Conservation (phyloP, 2,888 invertebrate genomes). For the Eulithis prunata region DNA sequence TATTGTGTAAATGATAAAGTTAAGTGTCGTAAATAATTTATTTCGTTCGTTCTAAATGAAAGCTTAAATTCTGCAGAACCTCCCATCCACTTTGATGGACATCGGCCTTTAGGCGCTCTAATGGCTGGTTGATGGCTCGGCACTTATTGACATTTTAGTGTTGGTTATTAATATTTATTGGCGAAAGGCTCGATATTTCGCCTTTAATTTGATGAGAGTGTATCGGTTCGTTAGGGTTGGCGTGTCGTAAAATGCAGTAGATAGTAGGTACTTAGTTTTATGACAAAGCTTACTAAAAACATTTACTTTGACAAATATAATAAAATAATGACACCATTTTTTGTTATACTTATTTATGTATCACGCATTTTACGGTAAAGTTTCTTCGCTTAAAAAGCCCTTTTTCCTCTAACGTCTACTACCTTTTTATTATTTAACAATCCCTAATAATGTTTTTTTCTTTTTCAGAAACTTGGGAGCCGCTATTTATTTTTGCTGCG, state of each 20-base stretch:
- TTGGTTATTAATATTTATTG: constrained; percentile 64
- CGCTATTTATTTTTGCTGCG: constrained; percentile 65
- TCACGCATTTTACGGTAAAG: too few species aligned
- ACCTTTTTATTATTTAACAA: too few species aligned
- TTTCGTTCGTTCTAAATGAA: too few species aligned
- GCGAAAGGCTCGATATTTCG: constrained; percentile 46
- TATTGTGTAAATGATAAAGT: too few species aligned
- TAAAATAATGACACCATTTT: constrained; percentile 1
- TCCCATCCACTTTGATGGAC: constrained; percentile 9
- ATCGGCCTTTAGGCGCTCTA: constrained; percentile 35
- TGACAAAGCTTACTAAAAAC: constrained; percentile 18
- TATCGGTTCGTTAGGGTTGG: constrained; percentile 33
- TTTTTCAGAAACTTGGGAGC: constrained; percentile 71
- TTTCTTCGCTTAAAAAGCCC: too few species aligned
- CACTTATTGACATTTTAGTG: constrained; percentile 67
- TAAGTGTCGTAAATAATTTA: too few species aligned
- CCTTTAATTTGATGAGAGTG: constrained; percentile 46
- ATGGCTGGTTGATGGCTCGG: constrained; percentile 59
- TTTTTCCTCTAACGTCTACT: too few species aligned
- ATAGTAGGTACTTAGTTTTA: constrained; percentile 32
- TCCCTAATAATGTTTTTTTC: constrained; percentile 9
- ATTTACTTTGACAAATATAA: constrained; percentile 7
- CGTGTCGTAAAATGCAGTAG: constrained; percentile 31
- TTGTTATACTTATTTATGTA: background rate
- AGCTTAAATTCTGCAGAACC: background rate